These are phyloP conservation scores for Alfaro cultratus DNA, from an alignment of 2,797 vertebrate genomes.

Conservation along the genomic window DNA sequence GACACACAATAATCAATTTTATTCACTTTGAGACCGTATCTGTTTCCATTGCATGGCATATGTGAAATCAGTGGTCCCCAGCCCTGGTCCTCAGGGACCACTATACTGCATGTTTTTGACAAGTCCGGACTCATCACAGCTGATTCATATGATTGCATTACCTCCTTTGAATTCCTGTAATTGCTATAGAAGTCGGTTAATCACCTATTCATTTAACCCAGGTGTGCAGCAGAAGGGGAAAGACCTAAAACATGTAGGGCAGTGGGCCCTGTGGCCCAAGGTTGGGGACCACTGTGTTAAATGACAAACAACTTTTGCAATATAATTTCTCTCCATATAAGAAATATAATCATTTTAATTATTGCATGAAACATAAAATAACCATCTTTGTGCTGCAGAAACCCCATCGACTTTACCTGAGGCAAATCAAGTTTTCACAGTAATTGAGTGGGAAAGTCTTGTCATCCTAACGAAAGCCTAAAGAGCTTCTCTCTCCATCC, in stretches of 20 bases:
- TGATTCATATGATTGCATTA: too few species aligned
- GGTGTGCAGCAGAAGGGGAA: too few species aligned
- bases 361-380: conserved; percentile 2
- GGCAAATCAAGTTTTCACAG: conserved; percentile 34
- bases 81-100: too few species aligned
- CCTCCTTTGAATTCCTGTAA: too few species aligned
- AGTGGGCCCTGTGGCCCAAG: too few species aligned
- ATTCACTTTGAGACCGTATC: background rate
- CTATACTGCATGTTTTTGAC: too few species aligned
- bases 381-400: conserved; percentile 16
- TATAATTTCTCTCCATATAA: background rate
- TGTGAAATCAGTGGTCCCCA: too few species aligned
- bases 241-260: too few species aligned
- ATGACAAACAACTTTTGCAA: background rate
- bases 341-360: background rate
- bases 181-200: too few species aligned
- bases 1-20: background rate
- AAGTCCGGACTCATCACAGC: too few species aligned
- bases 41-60: background rate
- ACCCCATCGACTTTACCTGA: conserved; percentile 36
- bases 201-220: too few species aligned
- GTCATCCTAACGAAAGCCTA: conserved; percentile 26
- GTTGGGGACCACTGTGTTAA: too few species aligned
- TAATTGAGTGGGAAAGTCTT: conserved; percentile 9
- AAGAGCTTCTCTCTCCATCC: conserved; percentile 39